These are phyloP conservation scores for Panzeria rudis DNA, from an alignment of 2,888 invertebrate genomes.

Conservation along the genomic window DNA sequence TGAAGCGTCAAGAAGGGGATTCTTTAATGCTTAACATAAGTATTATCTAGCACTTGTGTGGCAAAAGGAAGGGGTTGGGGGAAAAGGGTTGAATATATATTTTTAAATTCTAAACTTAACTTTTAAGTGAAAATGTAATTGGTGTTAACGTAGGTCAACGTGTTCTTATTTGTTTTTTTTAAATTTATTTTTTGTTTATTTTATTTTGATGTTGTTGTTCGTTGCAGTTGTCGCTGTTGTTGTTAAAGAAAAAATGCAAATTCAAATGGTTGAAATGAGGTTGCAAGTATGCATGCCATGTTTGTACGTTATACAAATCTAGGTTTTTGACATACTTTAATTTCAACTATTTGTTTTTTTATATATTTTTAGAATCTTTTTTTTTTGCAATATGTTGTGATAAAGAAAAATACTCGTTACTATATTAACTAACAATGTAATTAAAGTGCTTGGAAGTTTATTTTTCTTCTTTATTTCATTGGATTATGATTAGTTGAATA, in stretches of 20 bases:
- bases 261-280: constrained; percentile 60
- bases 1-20: constrained; percentile 1
- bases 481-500: constrained; percentile 52
- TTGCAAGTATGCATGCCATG: constrained; percentile 45
- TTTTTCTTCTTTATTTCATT: constrained; percentile 30
- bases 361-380: constrained; percentile 31
- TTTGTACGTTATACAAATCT: constrained; percentile 30
- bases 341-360: constrained; percentile 25
- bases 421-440: too few relatives aligned
- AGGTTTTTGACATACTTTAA: constrained; percentile 62
- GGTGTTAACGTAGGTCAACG: constrained; percentile 70
- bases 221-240: constrained; percentile 1
- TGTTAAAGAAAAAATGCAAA: constrained; percentile 46
- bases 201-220: constrained; percentile 13
- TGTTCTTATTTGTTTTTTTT: constrained; percentile 44
- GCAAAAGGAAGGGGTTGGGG: neutral
- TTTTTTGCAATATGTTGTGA: constrained; percentile 2
- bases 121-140: constrained; percentile 55
- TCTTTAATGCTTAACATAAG: neutral
- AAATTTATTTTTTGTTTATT: neutral
- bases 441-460: constrained; percentile 10
- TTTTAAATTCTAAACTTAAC: constrained; percentile 44
- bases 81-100: neutral
- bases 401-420: neutral
- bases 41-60: neutral